These are phyloP conservation scores for Bergia puertoricense DNA, from an alignment of 92 coral and sea anemone species.

Conservation along the genomic window DNA sequence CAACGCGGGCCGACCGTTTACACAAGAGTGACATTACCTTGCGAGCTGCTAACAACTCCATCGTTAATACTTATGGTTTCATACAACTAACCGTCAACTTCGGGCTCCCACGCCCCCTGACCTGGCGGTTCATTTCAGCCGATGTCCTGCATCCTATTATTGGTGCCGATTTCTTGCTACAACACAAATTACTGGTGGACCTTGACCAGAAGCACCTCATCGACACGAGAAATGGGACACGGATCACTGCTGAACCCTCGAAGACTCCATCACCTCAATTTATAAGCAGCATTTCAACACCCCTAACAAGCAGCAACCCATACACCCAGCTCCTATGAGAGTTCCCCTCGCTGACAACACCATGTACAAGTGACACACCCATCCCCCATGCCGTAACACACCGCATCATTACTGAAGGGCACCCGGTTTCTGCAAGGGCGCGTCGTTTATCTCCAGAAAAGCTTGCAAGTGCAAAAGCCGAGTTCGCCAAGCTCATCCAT, in stretches of 20 bases:
- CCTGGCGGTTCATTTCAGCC: constrained; percentile 48
- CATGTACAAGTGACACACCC: constrained; percentile 41
- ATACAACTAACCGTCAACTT: constrained; percentile 27
- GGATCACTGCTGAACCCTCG: constrained; percentile 31
- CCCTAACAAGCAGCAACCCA: not conserved
- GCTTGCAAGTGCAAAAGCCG: constrained; percentile 38
- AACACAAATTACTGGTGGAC: constrained; percentile 52
- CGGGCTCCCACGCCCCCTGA: constrained; percentile 63
- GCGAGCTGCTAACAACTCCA: constrained; percentile 57
- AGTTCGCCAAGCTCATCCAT: constrained; percentile 45
- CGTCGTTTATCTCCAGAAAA: constrained; percentile 48
- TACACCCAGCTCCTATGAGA: constrained; percentile 27
- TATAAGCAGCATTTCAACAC: not conserved
- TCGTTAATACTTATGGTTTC: constrained; percentile 42
- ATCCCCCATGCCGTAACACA: constrained; percentile 26
- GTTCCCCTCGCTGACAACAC: constrained; percentile 44
- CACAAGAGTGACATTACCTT: constrained; percentile 39
- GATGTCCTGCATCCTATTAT: constrained; percentile 45
- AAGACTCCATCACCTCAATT: constrained; percentile 5
- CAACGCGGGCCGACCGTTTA: constrained; percentile 31
- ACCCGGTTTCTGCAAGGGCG: constrained; percentile 44
- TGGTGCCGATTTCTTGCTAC: constrained; percentile 53
- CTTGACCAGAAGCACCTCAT: constrained; percentile 45
- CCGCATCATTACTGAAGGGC: constrained; percentile 40
- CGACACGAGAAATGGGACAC: constrained; percentile 47